Evolutionary conservation across 2,888 invertebrate species (phyloP).

Genomic region (Cheiracanthium punctorium): DNA sequence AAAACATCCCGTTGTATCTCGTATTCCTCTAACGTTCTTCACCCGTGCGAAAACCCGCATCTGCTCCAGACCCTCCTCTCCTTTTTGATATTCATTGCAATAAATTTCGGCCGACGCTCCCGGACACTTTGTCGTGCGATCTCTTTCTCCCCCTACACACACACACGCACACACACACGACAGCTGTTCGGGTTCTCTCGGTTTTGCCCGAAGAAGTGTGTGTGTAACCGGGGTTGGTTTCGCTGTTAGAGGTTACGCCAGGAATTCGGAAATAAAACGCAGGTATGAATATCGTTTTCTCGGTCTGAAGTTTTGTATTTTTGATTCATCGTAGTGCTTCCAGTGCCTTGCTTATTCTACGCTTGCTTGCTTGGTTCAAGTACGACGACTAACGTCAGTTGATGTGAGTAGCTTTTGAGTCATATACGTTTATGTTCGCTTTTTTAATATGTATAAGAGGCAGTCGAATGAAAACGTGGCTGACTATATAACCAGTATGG

Average conservation of each 20-base stretch:
- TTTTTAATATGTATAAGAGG: too few relatives aligned
- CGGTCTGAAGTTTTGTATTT: too few relatives aligned
- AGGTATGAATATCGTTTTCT: too few relatives aligned
- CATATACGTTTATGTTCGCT: too few relatives aligned
- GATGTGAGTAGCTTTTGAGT: too few relatives aligned
- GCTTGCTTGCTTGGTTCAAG: too few relatives aligned
- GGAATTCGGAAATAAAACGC: background rate
- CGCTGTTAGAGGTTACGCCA: background rate
- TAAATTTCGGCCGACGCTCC: constrained; percentile 65
- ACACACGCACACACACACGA: background rate
- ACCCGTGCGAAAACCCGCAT: background rate
- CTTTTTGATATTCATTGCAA: constrained; percentile 66
- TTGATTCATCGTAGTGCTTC: too few relatives aligned
- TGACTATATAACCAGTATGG: too few relatives aligned
- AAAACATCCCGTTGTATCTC: background rate
- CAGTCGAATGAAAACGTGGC: too few relatives aligned
- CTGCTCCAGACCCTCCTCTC: constrained; percentile 28
- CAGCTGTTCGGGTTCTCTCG: constrained; percentile 41
- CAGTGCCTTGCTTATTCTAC: too few relatives aligned
- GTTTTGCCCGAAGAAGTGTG: constrained; percentile 34
- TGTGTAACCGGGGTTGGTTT: background rate
- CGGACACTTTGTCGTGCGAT: constrained; percentile 70
- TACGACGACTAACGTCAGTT: too few relatives aligned
- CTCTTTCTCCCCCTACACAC: background rate
- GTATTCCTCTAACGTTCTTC: background rate